A percentile compares a stretch with the other conserved stretches of the same genome.
phyloP scores from a whole-genome alignment of 2,797 vertebrate genomes.

The Stomatorhinus walkeri region DNA sequence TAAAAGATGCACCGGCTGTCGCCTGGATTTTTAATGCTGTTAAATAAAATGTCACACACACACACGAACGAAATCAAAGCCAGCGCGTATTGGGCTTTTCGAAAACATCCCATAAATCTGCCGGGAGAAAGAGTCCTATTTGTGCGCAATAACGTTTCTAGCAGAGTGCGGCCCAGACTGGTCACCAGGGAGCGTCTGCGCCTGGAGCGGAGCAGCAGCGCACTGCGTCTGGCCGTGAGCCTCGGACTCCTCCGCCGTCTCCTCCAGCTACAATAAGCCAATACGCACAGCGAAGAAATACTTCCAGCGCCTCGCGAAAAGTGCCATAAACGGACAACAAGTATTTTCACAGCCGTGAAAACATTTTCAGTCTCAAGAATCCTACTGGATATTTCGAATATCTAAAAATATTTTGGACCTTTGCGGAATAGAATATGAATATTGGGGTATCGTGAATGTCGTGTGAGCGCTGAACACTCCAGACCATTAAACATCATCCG shows the following conservation, averaged over 20 bases:
- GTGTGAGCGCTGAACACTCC: not conserved
- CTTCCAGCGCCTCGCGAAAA: not conserved
- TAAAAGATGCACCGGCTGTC: not conserved
- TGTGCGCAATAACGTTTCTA: slow-evolving; percentile 6
- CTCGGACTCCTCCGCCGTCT: not conserved
- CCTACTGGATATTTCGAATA: not conserved
- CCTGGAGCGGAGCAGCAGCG: not conserved
- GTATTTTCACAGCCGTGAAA: not conserved
- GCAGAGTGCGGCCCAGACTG: not conserved
- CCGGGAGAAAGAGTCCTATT: not conserved
- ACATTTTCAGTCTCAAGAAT: not conserved
- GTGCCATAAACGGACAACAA: not conserved
- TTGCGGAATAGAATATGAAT: not conserved
- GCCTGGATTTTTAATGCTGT: not conserved
- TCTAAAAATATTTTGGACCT: not conserved
- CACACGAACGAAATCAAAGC: not conserved
- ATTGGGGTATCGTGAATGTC: not conserved
- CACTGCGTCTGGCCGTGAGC: not conserved
- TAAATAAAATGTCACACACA: slow-evolving; percentile 13
- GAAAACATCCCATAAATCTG: slow-evolving; percentile 4
- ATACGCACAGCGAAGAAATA: not conserved
- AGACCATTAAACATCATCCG: too few relatives aligned
- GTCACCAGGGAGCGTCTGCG: not conserved
- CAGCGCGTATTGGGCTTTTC: not conserved
- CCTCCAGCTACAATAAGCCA: not conserved